Conservation (phyloP, 2,888 invertebrate genomes). For the Gymnosoma rotundatum region DNA sequence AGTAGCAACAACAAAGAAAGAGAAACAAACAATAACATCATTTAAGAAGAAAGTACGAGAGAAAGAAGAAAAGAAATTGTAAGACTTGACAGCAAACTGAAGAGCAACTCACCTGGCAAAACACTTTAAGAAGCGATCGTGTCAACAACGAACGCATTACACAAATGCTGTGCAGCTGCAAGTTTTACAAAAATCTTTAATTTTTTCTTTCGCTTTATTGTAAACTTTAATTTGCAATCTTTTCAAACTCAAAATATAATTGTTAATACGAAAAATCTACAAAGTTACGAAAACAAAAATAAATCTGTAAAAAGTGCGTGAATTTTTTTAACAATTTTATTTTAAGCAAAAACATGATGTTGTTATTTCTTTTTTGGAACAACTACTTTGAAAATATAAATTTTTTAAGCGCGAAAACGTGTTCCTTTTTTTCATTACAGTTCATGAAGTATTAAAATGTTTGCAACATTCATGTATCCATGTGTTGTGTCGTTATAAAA, state of each 20-base stretch:
- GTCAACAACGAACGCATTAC: conserved; percentile 47
- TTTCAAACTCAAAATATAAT: neutral
- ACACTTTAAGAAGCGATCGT: conserved; percentile 64
- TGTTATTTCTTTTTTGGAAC: conserved; percentile 24
- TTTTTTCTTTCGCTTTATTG: conserved; percentile 12
- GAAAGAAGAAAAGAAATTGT: conserved; percentile 29
- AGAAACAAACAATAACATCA: conserved; percentile 25
- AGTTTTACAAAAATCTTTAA: conserved; percentile 17
- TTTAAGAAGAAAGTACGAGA: conserved; percentile 15
- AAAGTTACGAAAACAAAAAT: conserved; percentile 6
- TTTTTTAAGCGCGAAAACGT: conserved; percentile 59
- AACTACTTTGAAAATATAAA: neutral
- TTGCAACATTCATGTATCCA: neutral
- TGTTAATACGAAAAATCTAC: neutral
- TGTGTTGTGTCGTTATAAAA: conserved; percentile 10
- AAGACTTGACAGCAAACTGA: conserved; percentile 52
- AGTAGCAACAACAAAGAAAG: conserved; percentile 19
- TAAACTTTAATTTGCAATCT: neutral
- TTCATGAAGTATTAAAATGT: conserved; percentile 2
- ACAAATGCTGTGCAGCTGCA: conserved; percentile 47
- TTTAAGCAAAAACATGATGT: neutral
- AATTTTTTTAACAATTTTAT: conserved; percentile 6
- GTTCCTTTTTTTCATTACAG: conserved; percentile 41
- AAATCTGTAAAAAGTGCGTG: conserved; percentile 31
- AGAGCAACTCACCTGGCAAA: conserved; percentile 52